These are phyloP conservation scores for Automeris io DNA, from an alignment of 2,888 invertebrate species.

Conservation along the genomic window DNA sequence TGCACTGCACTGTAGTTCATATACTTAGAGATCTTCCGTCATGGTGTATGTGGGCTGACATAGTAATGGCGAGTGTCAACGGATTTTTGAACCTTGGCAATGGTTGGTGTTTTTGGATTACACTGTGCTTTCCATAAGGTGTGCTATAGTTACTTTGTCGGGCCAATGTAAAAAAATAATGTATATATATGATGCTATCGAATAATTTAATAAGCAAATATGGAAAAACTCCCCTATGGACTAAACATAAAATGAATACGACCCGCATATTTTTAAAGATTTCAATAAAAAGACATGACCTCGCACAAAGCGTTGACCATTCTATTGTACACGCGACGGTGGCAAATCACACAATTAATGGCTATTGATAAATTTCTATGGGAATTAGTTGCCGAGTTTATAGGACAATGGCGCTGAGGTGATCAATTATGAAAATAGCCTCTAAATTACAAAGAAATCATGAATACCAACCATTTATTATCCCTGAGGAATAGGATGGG, in stretches of 20 bases:
- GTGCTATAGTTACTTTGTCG: too few species aligned
- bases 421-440: slow-evolving; percentile 3
- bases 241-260: neutral
- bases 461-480: slow-evolving; percentile 2
- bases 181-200: too few species aligned
- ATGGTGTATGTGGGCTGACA: too few species aligned
- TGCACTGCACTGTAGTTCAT: too few species aligned
- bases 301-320: slow-evolving; percentile 1
- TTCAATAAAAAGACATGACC: slow-evolving; percentile 3
- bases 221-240: neutral
- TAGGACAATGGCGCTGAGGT: neutral
- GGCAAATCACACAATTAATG: slow-evolving; percentile 5
- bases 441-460: neutral
- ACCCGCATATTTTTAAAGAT: slow-evolving; percentile 8
- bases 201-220: too few species aligned
- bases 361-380: slow-evolving; percentile 5
- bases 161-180: too few species aligned
- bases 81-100: too few species aligned
- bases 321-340: slow-evolving; percentile 2
- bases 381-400: slow-evolving; percentile 1
- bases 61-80: too few species aligned
- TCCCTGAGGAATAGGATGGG: too few species aligned
- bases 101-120: too few species aligned
- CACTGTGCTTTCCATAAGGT: too few species aligned
- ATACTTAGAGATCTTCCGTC: too few species aligned